Evolutionary conservation across 2,888 invertebrate genomes (phyloP).

Genomic region (Sceliomorpha sp.): DNA sequence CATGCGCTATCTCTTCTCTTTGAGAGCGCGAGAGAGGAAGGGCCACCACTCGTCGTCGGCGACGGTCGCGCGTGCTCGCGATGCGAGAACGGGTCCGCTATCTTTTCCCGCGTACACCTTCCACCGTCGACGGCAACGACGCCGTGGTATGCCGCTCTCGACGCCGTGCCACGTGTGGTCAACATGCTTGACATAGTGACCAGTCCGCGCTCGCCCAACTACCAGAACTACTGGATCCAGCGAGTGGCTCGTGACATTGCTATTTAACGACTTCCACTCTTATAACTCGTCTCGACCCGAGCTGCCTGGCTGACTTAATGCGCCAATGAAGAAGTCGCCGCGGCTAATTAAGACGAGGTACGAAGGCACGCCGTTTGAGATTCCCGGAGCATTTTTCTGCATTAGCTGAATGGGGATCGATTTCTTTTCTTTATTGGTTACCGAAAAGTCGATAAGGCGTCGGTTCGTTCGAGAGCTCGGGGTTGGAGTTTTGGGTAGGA

Average conservation of each 20-base stretch:
- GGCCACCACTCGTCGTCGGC: constrained; percentile 35
- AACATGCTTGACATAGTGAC: constrained; percentile 53
- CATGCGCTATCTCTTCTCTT: constrained; percentile 60
- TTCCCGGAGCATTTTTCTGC: constrained; percentile 18
- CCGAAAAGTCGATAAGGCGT: too few species aligned
- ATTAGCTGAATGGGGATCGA: too few species aligned
- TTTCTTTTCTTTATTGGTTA: too few species aligned
- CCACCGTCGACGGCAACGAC: constrained; percentile 14
- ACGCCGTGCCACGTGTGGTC: constrained; percentile 53
- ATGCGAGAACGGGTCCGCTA: constrained; percentile 30
- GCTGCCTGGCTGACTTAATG: constrained; percentile 16
- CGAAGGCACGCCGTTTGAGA: constrained; percentile 33
- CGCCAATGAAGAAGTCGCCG: constrained; percentile 20
- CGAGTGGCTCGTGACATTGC: constrained; percentile 40
- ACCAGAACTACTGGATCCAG: constrained; percentile 48
- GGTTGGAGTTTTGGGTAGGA: too few species aligned
- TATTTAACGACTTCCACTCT: constrained; percentile 50
- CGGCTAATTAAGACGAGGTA: constrained; percentile 40
- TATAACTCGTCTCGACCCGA: constrained; percentile 43
- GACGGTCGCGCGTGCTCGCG: constrained; percentile 19
- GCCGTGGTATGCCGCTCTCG: constrained; percentile 26
- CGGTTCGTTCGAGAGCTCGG: too few species aligned
- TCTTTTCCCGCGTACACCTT: constrained; percentile 26
- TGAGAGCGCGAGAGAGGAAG: constrained; percentile 37
- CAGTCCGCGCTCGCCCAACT: constrained; percentile 38